These are phyloP conservation scores for Saccostrea glomerata DNA, from an alignment of 1,140 invertebrate genomes.

Conservation along the genomic window DNA sequence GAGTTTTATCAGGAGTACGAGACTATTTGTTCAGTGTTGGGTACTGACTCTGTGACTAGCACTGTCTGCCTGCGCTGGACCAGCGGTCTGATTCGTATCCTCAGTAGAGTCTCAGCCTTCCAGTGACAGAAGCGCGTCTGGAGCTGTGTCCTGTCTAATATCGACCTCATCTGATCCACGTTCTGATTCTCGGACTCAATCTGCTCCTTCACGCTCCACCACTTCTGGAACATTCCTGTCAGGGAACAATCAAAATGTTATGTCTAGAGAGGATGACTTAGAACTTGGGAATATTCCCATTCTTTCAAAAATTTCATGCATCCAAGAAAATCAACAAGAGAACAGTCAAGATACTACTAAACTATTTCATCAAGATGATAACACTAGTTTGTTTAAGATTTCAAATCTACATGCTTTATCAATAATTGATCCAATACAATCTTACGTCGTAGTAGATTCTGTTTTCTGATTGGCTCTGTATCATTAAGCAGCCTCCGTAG, in stretches of 20 bases:
- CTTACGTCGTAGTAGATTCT: slow-evolving; percentile 50
- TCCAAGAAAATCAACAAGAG: too few species aligned
- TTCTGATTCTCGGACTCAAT: slow-evolving; percentile 54
- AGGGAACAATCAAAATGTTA: neutral
- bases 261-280: too few species aligned
- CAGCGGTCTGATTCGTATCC: slow-evolving; percentile 56
- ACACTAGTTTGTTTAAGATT: too few species aligned
- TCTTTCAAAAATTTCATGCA: too few species aligned
- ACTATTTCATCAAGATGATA: too few species aligned
- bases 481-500: slow-evolving; percentile 41
- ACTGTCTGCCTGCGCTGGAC: slow-evolving; percentile 48
- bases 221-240: slow-evolving; percentile 58
- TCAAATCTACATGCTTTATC: too few species aligned
- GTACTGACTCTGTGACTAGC: slow-evolving; percentile 46
- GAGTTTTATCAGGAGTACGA: too few species aligned
- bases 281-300: too few species aligned
- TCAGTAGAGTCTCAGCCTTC: slow-evolving; percentile 47
- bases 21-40: too few species aligned
- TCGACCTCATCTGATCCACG: slow-evolving; percentile 44
- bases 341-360: too few species aligned
- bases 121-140: slow-evolving; percentile 52
- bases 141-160: slow-evolving; percentile 52
- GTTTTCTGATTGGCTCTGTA: slow-evolving; percentile 53
- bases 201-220: slow-evolving; percentile 47
- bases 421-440: neutral